Conservation (phyloP, 2,113 vertebrate genomes). For the Melierax canorus region DNA sequence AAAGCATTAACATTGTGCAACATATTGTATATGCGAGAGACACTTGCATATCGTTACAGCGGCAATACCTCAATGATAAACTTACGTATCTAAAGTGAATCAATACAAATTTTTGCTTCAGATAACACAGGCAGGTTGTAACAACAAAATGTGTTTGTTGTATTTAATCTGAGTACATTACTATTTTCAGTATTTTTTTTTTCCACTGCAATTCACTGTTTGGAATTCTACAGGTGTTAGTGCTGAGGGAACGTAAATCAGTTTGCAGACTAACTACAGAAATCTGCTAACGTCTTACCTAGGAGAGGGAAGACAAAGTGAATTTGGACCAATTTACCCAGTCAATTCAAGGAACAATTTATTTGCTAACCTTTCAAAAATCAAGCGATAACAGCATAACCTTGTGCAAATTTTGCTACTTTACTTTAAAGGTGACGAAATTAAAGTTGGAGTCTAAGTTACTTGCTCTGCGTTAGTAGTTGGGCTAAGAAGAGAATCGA, state of each 20-base stretch:
- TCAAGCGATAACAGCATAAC: background rate
- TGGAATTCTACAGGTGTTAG: background rate
- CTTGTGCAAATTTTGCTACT: background rate
- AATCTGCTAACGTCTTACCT: background rate
- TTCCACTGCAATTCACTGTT: background rate
- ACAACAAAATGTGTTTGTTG: background rate
- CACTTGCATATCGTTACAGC: background rate
- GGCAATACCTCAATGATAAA: background rate
- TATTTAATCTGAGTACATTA: background rate
- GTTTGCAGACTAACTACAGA: background rate
- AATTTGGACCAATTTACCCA: background rate
- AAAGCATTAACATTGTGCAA: background rate
- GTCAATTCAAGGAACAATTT: background rate
- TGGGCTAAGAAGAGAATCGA: background rate
- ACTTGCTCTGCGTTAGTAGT: background rate
- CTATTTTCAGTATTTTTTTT: background rate
- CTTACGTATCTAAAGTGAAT: background rate
- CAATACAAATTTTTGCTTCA: conserved; percentile 1
- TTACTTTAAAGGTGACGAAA: background rate
- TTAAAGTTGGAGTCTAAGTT: background rate
- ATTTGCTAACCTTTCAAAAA: background rate
- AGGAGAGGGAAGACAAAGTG: background rate
- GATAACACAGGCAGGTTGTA: background rate
- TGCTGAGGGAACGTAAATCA: background rate
- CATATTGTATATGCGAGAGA: background rate